Evolutionary conservation across 2,113 vertebrate genomes (phyloP), one percentile per base, ranked within the genome.

Genomic region (Pantherophis guttatus): DNA sequence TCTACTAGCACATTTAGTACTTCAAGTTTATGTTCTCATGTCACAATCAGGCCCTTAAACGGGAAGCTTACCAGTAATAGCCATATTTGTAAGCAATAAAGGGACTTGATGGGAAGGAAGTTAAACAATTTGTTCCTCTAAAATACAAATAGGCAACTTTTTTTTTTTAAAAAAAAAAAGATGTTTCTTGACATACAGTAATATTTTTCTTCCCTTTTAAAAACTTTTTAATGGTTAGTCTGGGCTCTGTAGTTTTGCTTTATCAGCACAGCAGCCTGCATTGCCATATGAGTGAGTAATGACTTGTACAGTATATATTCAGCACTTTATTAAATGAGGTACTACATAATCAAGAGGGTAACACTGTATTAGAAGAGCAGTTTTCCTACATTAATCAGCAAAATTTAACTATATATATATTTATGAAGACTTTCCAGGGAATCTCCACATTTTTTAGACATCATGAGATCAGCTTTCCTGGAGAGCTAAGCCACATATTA

Each of bases 51-150:
- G 1, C 87, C 93, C 21, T 0, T 89, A 93, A 95, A 95, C 39
- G 89, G 94, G 81, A 92, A 88, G 65, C n/a, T 95, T 91, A 89
- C 91, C 59, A 95, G 93, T 86, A 95, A 95, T 94, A 92, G 44
- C 59, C 0, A 0, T 92, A 92, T 95, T 95, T 94, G 59, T 87
- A 92, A 95, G 94, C 92, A 86, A 94, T 95, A 93, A 95, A 95
- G 91, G 93, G 94, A 96, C 95, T 85, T 3, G 93, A 96, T 92
- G 87, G 95, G 95, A 96, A 95, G 96, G 95, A 97, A 97, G 94
- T 96, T 95, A 91, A 92, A 97, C 95, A 94, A 94, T 97, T 95
- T 93, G 88, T 93, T 86, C 75, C 29, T 90, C 70, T 59, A 90
- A 92, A 88, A 87, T 95, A 94, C 2, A 21, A 92, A 91, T 95